Base-by-base conservation (phyloP, 1,140 invertebrate genomes). In the Brachionus sp. region DNA sequence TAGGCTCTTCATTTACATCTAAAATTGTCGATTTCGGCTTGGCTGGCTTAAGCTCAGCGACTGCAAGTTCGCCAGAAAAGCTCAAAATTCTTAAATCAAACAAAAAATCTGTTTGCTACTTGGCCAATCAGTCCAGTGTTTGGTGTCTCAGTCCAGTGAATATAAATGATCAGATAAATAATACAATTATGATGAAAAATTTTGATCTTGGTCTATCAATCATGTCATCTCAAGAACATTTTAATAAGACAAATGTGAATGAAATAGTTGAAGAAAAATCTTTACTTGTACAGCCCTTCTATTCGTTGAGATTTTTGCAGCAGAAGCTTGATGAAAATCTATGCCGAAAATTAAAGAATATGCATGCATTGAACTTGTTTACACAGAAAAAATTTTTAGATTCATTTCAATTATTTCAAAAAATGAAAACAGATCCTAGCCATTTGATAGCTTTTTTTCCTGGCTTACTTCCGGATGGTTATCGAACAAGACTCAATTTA, bases 371-470 rank as follows among this genome's bases (percentile, higher is more conserved):
- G 12, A 53, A 37, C 12, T 62, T 80, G 12, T 80, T 80, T 29
- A 23, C 12, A 1, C 46, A 53, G 9, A 57, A 62, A 66, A 57
- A 66, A 23, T 80, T 80, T 44, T 7, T 42, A 0, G 3, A 80
- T 23, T 80, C 77, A 25, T 80, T 80, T 62, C 77, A 80, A 13
- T 25, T 80, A 66, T 80, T 80, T 44, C 77, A 80, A 44, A 53
- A 80, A 44, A 80, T 64, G 77, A 80, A 66, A 62, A 80, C 86
- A 91, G 95, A 98, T 91, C 95, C 95, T 0, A 94, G 94, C 75
- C 94, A 97, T 88, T 95, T 98, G 0, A 98, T 98, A 85, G 92
- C 94, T 83, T 88, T 98, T 10, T 98, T 95, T 90, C 95, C 96
- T 2, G 94, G 95, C 87, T 89, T 97, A 50, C 90, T 96, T 82